Evolutionary conservation across 1,140 invertebrate species (phyloP).

Genomic region (Physella acuta): DNA sequence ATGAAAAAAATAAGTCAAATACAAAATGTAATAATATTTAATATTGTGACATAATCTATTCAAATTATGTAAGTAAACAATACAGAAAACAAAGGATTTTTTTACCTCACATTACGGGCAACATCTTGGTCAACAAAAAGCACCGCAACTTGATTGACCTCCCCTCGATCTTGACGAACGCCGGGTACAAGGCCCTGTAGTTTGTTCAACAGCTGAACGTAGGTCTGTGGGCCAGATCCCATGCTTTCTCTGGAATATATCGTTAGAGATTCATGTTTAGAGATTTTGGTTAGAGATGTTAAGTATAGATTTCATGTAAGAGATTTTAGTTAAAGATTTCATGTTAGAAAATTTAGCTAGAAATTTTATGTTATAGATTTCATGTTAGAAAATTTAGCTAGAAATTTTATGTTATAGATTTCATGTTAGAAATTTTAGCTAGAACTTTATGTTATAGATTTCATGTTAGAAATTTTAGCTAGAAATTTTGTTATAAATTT

Average conservation of each 20-base stretch:
- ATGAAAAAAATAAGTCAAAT: no score
- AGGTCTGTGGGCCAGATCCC: background rate
- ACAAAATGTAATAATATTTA: no score
- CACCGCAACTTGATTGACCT: no score
- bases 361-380: background rate
- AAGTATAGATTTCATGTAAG: background rate
- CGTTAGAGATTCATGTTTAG: background rate
- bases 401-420: no score
- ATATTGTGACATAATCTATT: no score
- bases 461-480: background rate
- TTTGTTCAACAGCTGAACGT: conserved; percentile 8
- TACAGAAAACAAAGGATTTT: no score
- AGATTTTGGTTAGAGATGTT: background rate
- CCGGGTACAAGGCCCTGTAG: no score
- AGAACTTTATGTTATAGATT: background rate
- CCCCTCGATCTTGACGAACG: no score
- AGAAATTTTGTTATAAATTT: background rate
- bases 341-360: background rate
- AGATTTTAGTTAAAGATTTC: background rate
- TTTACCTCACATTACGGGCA: no score
- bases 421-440: background rate
- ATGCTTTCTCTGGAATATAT: background rate
- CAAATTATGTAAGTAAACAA: no score
- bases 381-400: no score
- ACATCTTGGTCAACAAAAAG: no score